Evolutionary conservation across 2,113 vertebrate genomes (phyloP).

Genomic region (Pachyramphus minor): DNA sequence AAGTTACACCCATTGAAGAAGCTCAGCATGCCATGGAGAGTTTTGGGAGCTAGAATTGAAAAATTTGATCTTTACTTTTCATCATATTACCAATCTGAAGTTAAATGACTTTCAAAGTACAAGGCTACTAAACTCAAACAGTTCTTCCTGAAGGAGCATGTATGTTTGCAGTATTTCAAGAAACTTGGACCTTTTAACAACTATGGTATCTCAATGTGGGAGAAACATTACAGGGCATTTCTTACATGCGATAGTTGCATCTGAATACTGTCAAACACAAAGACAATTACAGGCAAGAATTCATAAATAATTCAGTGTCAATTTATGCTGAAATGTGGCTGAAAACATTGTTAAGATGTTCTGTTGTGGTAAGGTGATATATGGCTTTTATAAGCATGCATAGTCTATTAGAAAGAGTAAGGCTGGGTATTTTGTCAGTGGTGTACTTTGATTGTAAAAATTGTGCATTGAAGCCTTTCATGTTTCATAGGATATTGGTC

Average conservation of each 20-base stretch:
- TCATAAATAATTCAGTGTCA: background rate
- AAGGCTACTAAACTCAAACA: background rate
- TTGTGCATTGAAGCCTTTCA: background rate
- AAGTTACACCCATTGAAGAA: background rate
- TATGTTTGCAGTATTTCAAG: background rate
- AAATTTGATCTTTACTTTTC: background rate
- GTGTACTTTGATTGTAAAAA: background rate
- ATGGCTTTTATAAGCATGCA: background rate
- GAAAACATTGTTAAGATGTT: background rate
- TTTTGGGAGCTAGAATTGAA: background rate
- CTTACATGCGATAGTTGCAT: background rate
- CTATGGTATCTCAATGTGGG: background rate
- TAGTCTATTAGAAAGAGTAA: background rate
- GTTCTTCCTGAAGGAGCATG: background rate
- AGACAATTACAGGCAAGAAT: background rate
- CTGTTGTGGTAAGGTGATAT: background rate
- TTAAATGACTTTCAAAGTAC: background rate
- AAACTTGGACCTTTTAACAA: background rate
- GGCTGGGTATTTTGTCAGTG: background rate
- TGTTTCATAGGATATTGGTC: background rate
- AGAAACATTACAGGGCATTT: background rate
- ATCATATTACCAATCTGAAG: background rate
- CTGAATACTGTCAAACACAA: background rate
- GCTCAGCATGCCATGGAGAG: background rate
- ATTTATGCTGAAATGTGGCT: background rate